Base-by-base conservation (phyloP, 2,888 invertebrate species). In the Meandrusa payeni region DNA sequence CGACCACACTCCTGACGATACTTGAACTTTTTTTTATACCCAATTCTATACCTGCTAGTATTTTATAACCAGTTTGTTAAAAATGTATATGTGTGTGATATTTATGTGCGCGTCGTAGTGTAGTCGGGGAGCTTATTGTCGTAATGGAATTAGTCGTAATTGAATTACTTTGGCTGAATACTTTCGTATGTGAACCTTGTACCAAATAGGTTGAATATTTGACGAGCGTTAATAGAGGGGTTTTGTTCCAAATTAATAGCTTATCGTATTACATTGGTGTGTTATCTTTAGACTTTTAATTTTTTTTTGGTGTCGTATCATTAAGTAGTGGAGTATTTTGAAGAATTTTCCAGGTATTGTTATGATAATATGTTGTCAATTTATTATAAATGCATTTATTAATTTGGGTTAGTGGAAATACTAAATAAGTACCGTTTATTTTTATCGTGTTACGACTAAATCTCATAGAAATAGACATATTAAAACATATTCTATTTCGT, bases 121-220 rank as follows among this genome's bases (percentile, higher is more conserved):
- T 64, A 59, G 61, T 61, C 61, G 59, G 55, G 46, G 48, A 62
- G 70, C 68, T 70, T 79, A 76, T 64, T 66, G 59, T 52, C 56
- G 66, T 86, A 86, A 86, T 86, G 69, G 70, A 82, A 83, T 86
- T 86, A 86, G 70, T 47, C 43, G 40, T 86, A 86, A 86, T 86
- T 81, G 61, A 78, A 82, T 86, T 85, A 82, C 69, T 70, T 64
- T 63, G 49, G 59, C 68, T 61, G 55, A 47, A 45, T 51, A 48
- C 51, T 49, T 41, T 41, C 20, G 36, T 41, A 37, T 15, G 28
- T 20, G 31, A 27, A 32, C 11, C 27, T 39, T 23, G 22, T 6
- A 38, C 44, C 2, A 27, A 38, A 33, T 38, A 38, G 44, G 44
- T 44, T 44, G 28, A 38, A 44, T 44, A 44, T 38, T 44, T 39